Evolutionary conservation across 2,888 invertebrate genomes (phyloP).

Genomic region (Atrina japonica): DNA sequence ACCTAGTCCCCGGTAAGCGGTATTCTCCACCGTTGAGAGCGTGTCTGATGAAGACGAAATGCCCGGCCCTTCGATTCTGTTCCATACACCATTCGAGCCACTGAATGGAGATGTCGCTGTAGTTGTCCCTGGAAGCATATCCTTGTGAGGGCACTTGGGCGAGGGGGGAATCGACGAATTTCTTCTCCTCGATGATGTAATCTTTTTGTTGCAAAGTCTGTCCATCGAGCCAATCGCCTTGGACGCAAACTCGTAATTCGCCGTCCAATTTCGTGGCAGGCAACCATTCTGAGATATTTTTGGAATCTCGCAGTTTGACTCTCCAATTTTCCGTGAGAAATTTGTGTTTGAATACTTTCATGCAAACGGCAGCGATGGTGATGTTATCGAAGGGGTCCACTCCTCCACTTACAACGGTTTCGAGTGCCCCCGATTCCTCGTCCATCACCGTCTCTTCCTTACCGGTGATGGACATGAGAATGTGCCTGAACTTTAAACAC

Average conservation of each 20-base stretch:
- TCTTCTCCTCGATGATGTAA: neutral
- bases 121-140: neutral
- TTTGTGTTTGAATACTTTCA: constrained; percentile 43
- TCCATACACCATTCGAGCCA: constrained; percentile 13
- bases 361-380: constrained; percentile 48
- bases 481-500: constrained; percentile 38
- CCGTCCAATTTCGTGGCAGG: constrained; percentile 15
- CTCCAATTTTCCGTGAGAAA: constrained; percentile 46
- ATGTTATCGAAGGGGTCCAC: constrained; percentile 42
- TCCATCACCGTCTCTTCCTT: neutral
- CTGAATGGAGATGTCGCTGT: constrained; percentile 16
- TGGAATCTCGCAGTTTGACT: constrained; percentile 32
- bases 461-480: constrained; percentile 38
- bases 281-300: neutral
- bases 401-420: constrained; percentile 8
- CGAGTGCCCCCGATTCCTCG: constrained; percentile 9
- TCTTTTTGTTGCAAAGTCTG: neutral
- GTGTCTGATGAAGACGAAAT: constrained; percentile 1
- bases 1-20: constrained; percentile 10
- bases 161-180: constrained; percentile 9
- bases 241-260: neutral
- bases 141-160: constrained; percentile 6
- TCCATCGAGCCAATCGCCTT: neutral
- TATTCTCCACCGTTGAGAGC: constrained; percentile 16
- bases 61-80: neutral